Evolutionary conservation across 1,140 invertebrate genomes (phyloP), one percentile per base, ranked within the genome.

Genomic region (Globodera ellingtonae): DNA sequence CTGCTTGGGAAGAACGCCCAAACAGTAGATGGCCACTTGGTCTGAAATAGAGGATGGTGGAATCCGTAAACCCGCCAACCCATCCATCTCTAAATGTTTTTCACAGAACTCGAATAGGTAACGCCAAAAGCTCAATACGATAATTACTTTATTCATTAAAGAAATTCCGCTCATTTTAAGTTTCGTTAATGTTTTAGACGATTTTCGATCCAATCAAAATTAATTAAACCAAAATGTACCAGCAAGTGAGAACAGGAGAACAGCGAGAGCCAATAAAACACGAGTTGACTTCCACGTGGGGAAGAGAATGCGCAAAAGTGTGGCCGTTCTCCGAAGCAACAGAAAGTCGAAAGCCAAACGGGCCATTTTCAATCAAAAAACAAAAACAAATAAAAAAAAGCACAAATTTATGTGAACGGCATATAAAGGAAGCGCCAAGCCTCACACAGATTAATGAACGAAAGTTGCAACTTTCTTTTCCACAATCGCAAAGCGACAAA

Each of bases 11-110:
- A 85, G 72, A n/a, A 86, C 74, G 47, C 85, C 85, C 35, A 86
- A 79, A 73, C 79, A 86, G 72, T 86, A 86, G 9, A 81, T 86
- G n/a, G 85, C 85, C 47, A 86, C 84, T 84, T 86, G 85, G 78
- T 86, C 85, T 84, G 79, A 75, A 82, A 80, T 56, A 4, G 48
- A 59, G 0, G 3, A 6, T 75, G n/a, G 69, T 18, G 78, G 4
- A 74, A 15, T 8, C 81, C 52, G 13, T 73, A 82, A 81, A 15
- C 24, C 52, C 3, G 0, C 50, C 50, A 52, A 52, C 50, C 50
- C 50, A 52, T 9, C 50, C 50, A 52, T 9, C 35, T 35, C 35
- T 52, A 83, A 71, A 78, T 71, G 8, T 74, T 44, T 6, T 21
- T 24, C 9, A 10, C n/a, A 24, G 5, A 7, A 52, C 44, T 15